A percentile compares a stretch with the other conserved stretches of the same genome.
Conservation (phyloP, 64 coral and sea anemone species). For the Actinia tenebrosa region DNA sequence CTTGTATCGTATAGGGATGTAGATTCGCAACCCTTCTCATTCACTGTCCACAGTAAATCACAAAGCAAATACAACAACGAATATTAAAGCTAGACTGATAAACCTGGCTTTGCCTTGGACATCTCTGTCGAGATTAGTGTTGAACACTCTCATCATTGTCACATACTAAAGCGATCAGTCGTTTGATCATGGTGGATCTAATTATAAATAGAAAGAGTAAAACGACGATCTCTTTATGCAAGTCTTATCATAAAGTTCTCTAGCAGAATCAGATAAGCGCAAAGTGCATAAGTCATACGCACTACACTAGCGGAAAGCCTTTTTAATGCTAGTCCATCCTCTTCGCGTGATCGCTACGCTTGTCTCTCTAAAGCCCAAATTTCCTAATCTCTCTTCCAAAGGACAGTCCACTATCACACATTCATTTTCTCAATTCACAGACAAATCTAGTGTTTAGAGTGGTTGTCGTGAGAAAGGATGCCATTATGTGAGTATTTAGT, state of each 20-base stretch:
- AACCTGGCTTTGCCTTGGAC: not conserved
- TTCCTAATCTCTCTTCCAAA: slow-evolving; percentile 4
- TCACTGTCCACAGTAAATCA: not conserved
- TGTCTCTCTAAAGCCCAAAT: not conserved
- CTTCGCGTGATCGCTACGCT: slow-evolving; percentile 1
- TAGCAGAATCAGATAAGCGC: slow-evolving; percentile 9
- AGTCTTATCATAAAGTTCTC: slow-evolving; percentile 7
- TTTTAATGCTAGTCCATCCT: slow-evolving; percentile 3
- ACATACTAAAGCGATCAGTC: not conserved
- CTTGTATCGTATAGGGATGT: not conserved
- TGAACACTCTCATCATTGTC: not conserved
- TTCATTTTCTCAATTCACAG: not conserved
- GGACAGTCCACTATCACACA: not conserved
- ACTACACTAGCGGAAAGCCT: not conserved
- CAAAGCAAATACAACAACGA: not conserved
- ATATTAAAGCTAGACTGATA: not conserved
- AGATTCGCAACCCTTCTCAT: not conserved
- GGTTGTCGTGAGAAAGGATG: not conserved
- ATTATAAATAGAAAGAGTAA: slow-evolving; percentile 5
- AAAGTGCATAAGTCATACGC: slow-evolving; percentile 6
- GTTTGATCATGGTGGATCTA: not conserved
- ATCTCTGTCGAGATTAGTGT: slow-evolving; percentile 3
- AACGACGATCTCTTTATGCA: not conserved
- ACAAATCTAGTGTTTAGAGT: not conserved
- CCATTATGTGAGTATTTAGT: not conserved